phyloP scores from a whole-genome alignment of 2,113 vertebrate genomes.

The Pitta sordida region DNA sequence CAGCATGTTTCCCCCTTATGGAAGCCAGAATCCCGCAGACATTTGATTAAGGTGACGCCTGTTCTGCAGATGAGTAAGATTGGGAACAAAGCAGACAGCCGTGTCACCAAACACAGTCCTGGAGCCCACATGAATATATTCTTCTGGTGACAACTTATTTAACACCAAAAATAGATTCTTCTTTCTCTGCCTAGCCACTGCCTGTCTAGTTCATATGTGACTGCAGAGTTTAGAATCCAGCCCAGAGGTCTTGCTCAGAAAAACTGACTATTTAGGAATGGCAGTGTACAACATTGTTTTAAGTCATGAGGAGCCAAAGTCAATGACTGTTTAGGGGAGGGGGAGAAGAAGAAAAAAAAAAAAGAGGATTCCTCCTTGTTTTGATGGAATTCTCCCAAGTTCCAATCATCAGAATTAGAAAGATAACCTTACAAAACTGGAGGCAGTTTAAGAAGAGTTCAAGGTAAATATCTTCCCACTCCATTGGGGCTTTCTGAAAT shows the following conservation, averaged over 20 bases:
- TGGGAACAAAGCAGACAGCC: background rate
- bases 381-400: background rate
- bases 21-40: background rate
- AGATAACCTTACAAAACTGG: background rate
- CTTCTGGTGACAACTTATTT: slow-evolving; percentile 23
- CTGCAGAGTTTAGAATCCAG: background rate
- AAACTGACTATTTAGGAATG: background rate
- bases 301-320: background rate
- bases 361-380: background rate
- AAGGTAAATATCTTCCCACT: background rate
- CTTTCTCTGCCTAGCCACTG: background rate
- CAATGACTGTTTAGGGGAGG: background rate
- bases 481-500: background rate
- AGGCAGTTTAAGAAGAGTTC: background rate
- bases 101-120: background rate
- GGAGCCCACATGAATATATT: background rate
- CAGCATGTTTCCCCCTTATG: background rate
- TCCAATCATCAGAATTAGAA: background rate
- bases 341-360: background rate
- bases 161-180: background rate
- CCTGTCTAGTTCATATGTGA: background rate
- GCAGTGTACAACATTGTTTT: background rate
- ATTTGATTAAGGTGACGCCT: background rate
- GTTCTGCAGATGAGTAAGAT: background rate
- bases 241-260: background rate